Conservation (phyloP, 2,888 invertebrate species). For the Tipula unca region DNA sequence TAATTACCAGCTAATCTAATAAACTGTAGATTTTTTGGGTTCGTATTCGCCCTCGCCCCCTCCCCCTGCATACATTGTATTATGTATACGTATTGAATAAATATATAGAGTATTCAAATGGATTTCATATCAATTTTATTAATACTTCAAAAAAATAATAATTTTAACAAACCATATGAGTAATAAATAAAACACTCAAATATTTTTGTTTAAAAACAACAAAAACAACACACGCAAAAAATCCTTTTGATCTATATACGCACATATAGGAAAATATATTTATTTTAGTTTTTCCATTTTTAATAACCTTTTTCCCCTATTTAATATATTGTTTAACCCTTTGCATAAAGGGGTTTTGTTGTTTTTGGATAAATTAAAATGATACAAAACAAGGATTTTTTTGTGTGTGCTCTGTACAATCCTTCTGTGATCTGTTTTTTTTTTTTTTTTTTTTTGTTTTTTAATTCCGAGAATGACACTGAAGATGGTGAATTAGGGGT, state of each 20-base stretch:
- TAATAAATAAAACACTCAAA: constrained; percentile 17
- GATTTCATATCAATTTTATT: background rate
- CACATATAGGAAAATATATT: background rate
- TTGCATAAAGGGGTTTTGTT: background rate
- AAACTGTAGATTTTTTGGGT: background rate
- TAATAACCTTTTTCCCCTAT: background rate
- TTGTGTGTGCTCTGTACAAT: background rate
- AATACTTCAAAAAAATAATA: constrained; percentile 8
- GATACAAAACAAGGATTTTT: background rate
- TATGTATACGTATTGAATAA: background rate
- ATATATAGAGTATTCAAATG: background rate
- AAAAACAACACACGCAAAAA: background rate
- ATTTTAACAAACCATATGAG: constrained; percentile 16
- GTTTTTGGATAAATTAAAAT: constrained; percentile 17
- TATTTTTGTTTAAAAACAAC: background rate
- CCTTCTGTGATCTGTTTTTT: background rate
- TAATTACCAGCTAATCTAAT: background rate
- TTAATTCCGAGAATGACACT: background rate
- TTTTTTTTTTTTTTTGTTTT: background rate
- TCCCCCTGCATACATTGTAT: background rate
- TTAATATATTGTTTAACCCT: background rate
- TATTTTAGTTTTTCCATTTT: background rate
- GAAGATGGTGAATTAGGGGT: background rate
- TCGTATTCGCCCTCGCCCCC: background rate
- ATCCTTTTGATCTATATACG: background rate